A percentile compares a stretch with the other conserved stretches of the same genome.
Conservation (phyloP, 1,140 invertebrate genomes). For the Magallana angulata region DNA sequence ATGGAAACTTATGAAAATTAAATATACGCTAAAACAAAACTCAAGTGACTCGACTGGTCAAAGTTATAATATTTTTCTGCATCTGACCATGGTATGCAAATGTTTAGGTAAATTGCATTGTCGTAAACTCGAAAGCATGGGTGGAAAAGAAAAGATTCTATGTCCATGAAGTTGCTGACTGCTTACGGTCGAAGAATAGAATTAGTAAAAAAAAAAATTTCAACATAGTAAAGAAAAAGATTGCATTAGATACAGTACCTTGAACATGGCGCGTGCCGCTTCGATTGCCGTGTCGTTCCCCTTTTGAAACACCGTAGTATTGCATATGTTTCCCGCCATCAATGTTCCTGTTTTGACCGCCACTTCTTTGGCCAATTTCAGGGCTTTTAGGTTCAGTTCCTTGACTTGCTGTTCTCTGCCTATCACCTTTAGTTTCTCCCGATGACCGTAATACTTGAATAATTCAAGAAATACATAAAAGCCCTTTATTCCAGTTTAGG, state of each 20-base stretch:
- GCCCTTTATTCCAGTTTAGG: background rate
- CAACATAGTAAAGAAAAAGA: too few species aligned
- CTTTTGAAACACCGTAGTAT: slow-evolving; percentile 62
- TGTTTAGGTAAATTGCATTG: too few species aligned
- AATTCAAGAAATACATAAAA: slow-evolving; percentile 8
- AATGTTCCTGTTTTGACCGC: slow-evolving; percentile 68
- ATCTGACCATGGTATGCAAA: too few species aligned
- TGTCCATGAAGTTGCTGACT: too few species aligned
- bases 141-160: too few species aligned
- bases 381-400: slow-evolving; percentile 66
- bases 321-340: slow-evolving; percentile 73
- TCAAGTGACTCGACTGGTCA: too few species aligned
- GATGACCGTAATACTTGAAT: slow-evolving; percentile 72
- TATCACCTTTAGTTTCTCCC: slow-evolving; percentile 68
- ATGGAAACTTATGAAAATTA: too few species aligned
- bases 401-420: slow-evolving; percentile 68
- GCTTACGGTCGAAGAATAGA: too few species aligned
- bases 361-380: slow-evolving; percentile 69
- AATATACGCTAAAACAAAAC: too few species aligned
- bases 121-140: too few species aligned
- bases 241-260: background rate
- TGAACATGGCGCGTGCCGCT: background rate
- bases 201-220: too few species aligned
- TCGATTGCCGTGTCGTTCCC: slow-evolving; percentile 53
- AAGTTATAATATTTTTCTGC: too few species aligned